Base-by-base conservation (phyloP, 2,797 vertebrate genomes). In the Spinus olivaceus region DNA sequence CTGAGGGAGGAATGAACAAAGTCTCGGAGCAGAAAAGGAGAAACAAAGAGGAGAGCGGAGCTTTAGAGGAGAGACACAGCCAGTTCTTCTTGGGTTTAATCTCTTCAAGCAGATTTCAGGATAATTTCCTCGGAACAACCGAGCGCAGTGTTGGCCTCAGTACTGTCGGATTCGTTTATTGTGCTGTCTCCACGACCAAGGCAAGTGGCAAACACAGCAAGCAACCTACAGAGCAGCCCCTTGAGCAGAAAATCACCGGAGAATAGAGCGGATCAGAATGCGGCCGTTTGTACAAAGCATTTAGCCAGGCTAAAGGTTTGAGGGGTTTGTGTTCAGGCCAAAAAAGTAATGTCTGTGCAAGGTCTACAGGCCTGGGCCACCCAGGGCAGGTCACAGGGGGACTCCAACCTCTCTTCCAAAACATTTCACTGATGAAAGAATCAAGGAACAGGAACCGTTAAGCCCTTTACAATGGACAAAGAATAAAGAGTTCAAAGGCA, bases 301-400 rank as follows among this genome's bases (percentile, higher is more conserved):
- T 88, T 90, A 89, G 92, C 95, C 96, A 90, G 90, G 92, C 90
- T 78, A 80, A 91, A 95, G 96, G 96, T 67, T 93, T 95, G 94
- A 90, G 88, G 64, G 94, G 30, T 88, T 90, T 95, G 97, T 95
- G 95, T 93, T 95, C 88, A 94, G 96, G 97, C 97, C 96, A 97
- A 96, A 96, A 95, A 90, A 96, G 96, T 94, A 94, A 96, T 87
- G 96, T 95, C 95, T 96, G 37, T 93, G 96, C 96, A 90, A 97
- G 96, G 96, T 78, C 95, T 95, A 74, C 95, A 93, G 95, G 88
- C 94, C 54, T 78, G 90, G 96, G 97, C 96, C 96, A 97, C 96
- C 95, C 96, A 86, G 95, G 97, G 95, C 93, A 94, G 94, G 95
- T 95, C 90, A 96, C 92, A 91, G 85, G 35, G 95, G 96, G 95